phyloP scores from a whole-genome alignment of 2,113 vertebrate genomes.

The Phycodurus eques region DNA sequence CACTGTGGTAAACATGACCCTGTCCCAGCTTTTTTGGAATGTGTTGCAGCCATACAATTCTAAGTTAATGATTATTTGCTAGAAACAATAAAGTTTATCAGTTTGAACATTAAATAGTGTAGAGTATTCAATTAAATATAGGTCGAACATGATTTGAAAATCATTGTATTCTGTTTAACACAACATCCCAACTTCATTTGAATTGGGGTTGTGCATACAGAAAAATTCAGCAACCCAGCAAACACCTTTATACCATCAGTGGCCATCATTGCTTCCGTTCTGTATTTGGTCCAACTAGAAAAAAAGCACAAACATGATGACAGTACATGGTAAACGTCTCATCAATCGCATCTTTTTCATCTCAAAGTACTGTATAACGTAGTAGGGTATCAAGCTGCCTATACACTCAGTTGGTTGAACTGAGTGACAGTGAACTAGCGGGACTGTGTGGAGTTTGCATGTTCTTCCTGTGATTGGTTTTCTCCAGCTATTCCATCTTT shows the following conservation, averaged over 20 bases:
- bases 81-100: too few relatives aligned
- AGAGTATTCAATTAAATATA: too few relatives aligned
- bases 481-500: not conserved
- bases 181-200: too few relatives aligned
- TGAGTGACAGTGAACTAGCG: not conserved
- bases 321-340: not conserved
- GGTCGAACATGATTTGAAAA: too few relatives aligned
- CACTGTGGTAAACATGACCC: too few relatives aligned
- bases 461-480: not conserved
- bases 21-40: too few relatives aligned
- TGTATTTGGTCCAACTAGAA: not conserved
- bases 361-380: too few relatives aligned
- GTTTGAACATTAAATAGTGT: too few relatives aligned
- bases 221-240: slow-evolving; percentile 9
- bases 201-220: not conserved
- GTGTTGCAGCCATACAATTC: too few relatives aligned
- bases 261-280: not conserved
- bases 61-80: too few relatives aligned
- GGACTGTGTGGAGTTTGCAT: not conserved
- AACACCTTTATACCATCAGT: not conserved
- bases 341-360: not conserved
- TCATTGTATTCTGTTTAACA: too few relatives aligned
- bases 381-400: too few relatives aligned
- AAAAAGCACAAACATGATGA: not conserved
- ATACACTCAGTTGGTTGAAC: not conserved